phyloP scores from a whole-genome alignment of 2,113 vertebrate genomes.

The Prunella himalayana region DNA sequence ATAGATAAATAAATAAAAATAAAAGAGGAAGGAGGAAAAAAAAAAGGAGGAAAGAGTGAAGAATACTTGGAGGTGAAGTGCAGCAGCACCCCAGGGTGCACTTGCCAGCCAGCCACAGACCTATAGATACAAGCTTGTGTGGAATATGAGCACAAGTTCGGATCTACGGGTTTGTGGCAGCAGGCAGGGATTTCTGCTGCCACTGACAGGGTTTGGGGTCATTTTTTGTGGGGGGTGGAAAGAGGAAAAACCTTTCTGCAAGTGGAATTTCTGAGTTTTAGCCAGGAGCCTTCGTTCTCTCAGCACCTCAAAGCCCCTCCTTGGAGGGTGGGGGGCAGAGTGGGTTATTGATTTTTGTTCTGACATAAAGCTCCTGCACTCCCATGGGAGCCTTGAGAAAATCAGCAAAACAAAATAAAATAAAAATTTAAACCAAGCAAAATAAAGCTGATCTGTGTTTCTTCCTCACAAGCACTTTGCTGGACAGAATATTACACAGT shows the following conservation, averaged over 20 bases:
- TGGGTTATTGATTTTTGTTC: neutral
- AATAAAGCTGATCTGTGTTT: neutral
- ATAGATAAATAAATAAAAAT: neutral
- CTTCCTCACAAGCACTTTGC: neutral
- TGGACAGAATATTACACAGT: neutral
- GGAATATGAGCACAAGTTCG: slow-evolving; percentile 94
- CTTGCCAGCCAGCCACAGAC: slow-evolving; percentile 90
- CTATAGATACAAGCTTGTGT: slow-evolving; percentile 99
- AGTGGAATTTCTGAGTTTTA: slow-evolving; percentile 32
- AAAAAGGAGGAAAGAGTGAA: neutral
- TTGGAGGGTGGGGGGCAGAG: neutral
- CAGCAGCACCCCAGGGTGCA: slow-evolving; percentile 4
- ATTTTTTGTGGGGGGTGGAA: neutral
- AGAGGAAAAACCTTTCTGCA: slow-evolving; percentile 37
- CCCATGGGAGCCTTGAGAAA: neutral
- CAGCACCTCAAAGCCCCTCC: neutral
- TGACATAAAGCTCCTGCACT: neutral
- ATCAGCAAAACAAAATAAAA: neutral
- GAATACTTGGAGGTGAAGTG: neutral
- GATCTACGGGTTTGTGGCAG: slow-evolving; percentile 99
- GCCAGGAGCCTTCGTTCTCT: neutral
- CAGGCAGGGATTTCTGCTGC: slow-evolving; percentile 75
- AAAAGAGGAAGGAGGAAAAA: neutral
- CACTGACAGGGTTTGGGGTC: neutral
- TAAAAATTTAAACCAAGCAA: neutral